A percentile compares a stretch with the other conserved stretches of the same genome.
phyloP scores from a whole-genome alignment of 2,888 invertebrate species.

The Agrotis exclamationis region DNA sequence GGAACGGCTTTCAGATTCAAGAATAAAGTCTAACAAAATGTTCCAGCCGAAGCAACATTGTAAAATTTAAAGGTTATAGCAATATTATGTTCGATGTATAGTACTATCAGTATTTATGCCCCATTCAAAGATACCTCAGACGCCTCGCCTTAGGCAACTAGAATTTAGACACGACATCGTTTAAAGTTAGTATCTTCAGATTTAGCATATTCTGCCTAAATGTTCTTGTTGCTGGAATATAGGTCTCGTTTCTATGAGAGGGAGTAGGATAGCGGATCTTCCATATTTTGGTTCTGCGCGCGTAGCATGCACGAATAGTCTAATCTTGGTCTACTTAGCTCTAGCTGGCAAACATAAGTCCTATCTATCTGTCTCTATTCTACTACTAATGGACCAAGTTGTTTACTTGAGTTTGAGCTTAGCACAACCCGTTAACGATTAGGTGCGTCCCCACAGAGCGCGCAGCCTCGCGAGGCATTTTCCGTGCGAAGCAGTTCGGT shows the following conservation, averaged over 20 bases:
- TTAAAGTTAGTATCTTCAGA: constrained; percentile 10
- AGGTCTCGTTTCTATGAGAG: background rate
- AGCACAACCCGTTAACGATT: too few species aligned
- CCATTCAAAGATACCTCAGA: constrained; percentile 3
- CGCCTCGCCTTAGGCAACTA: background rate
- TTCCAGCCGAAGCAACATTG: background rate
- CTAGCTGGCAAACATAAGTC: too few species aligned
- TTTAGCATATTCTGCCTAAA: background rate
- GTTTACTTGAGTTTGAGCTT: too few species aligned
- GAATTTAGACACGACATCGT: constrained; percentile 11
- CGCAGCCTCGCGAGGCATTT: too few species aligned
- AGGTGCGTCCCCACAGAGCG: too few species aligned
- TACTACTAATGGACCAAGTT: too few species aligned
- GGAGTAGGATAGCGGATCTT: background rate
- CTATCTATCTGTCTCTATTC: too few species aligned
- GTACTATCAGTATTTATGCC: constrained; percentile 13
- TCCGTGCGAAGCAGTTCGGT: too few species aligned
- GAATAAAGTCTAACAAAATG: constrained; percentile 20
- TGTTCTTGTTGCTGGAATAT: background rate
- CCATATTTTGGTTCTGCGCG: background rate
- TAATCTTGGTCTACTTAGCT: too few species aligned
- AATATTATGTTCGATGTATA: constrained; percentile 5
- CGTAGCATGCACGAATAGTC: too few species aligned
- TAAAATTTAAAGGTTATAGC: constrained; percentile 39
- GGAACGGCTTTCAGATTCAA: background rate